These are phyloP conservation scores for Caenorhabditis sp. DNA, from an alignment of 2,888 invertebrate genomes.

Conservation along the genomic window DNA sequence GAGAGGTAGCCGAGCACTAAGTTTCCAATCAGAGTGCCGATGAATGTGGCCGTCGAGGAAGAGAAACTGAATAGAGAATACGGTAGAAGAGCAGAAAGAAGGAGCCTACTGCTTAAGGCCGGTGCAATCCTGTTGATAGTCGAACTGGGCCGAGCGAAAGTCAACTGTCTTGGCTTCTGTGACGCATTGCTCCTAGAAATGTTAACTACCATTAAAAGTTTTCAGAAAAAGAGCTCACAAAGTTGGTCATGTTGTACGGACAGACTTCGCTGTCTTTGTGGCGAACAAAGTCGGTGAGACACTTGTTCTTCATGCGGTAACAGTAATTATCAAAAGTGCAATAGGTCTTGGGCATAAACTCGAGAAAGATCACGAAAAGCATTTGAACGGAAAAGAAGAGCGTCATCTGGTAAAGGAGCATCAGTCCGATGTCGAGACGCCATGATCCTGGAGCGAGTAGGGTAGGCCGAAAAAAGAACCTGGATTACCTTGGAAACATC, in stretches of 20 bases:
- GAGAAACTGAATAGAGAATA: slow-evolving; percentile 25
- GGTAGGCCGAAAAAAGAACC: background rate
- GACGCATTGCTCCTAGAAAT: slow-evolving; percentile 34
- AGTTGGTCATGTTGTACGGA: slow-evolving; percentile 24
- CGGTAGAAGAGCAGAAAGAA: background rate
- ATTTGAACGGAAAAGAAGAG: slow-evolving; percentile 52
- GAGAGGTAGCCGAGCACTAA: slow-evolving; percentile 38
- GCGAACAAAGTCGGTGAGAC: slow-evolving; percentile 21
- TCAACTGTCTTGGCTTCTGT: slow-evolving; percentile 26
- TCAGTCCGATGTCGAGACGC: slow-evolving; percentile 35
- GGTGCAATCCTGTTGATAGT: slow-evolving; percentile 49
- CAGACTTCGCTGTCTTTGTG: slow-evolving; percentile 20
- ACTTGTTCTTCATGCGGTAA: slow-evolving; percentile 38
- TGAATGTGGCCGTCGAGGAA: slow-evolving; percentile 35
- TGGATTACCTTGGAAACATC: slow-evolving; percentile 22
- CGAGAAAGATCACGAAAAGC: slow-evolving; percentile 43
- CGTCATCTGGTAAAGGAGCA: slow-evolving; percentile 49
- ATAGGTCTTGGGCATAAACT: slow-evolving; percentile 46
- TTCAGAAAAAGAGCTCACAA: slow-evolving; percentile 9
- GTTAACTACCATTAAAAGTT: background rate
- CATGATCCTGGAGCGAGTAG: slow-evolving; percentile 35
- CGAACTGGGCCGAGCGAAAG: slow-evolving; percentile 43
- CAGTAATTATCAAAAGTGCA: slow-evolving; percentile 41
- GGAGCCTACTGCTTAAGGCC: slow-evolving; percentile 20
- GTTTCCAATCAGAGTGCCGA: slow-evolving; percentile 38